Conservation (phyloP, 2,888 invertebrate genomes). For the Synanthedon vespiformis region DNA sequence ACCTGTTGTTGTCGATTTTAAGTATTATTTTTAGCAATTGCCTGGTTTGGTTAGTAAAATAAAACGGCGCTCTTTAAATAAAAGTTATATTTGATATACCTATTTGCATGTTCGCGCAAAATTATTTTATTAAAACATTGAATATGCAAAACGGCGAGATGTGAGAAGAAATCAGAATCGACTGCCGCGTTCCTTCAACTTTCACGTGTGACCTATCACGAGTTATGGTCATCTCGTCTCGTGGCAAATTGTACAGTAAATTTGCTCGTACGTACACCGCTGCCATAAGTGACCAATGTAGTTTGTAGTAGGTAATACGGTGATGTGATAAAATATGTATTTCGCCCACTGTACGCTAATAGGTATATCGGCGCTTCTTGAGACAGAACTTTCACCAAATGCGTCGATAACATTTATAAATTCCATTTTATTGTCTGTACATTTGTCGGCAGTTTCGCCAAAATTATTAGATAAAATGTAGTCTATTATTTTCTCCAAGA, state of each 20-base stretch:
- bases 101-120: not conserved
- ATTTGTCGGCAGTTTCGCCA: too few species aligned
- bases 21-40: too few species aligned
- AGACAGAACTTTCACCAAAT: not conserved
- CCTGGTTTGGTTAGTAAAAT: too few species aligned
- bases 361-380: not conserved
- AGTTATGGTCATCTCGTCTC: constrained; percentile 19
- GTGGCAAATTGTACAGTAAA: constrained; percentile 2
- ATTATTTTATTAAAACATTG: not conserved
- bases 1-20: too few species aligned
- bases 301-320: too few species aligned
- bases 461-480: too few species aligned
- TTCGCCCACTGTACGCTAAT: not conserved
- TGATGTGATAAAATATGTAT: too few species aligned
- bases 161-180: constrained; percentile 6
- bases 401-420: not conserved
- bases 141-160: not conserved
- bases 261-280: not conserved
- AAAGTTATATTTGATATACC: not conserved
- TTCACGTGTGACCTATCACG: constrained; percentile 54
- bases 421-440: not conserved
- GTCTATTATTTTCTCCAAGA: too few species aligned
- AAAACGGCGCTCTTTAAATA: not conserved
- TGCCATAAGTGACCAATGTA: not conserved
- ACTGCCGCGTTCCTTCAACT: constrained; percentile 23